Base-by-base conservation (phyloP, 2,797 vertebrate genomes). In the Myoxocephalus aenaeus region DNA sequence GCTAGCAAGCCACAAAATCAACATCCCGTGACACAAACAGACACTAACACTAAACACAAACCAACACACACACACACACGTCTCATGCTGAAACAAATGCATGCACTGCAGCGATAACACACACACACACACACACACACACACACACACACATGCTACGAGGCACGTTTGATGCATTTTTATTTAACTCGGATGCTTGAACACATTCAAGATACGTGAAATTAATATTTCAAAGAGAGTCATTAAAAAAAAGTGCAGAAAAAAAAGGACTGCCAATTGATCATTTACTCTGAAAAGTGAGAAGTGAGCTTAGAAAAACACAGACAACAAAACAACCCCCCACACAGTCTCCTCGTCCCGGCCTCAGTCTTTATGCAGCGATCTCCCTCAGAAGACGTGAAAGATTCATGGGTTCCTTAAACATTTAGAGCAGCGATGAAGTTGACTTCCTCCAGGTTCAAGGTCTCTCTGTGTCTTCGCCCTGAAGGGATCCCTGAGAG, bases 11-110 rank as follows among this genome's bases (percentile, higher is more conserved):
- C 25, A 34, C 20, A 48, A 3, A 85, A 83, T 79, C 29, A 73
- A 62, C 64, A 42, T 86, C 69, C 74, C 5, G 27, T 57, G 70
- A 81, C 71, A 58, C 38, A 44, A 51, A 77, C 63, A 73, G 40
- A 70, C 27, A 66, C 20, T 1, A 29, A 65, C 40, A 34, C 18
- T 3, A 15, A 71, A 64, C 59, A 27, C 32, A 59, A n/a, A 48
- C 65, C 7, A 36, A 38, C 70, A 81, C 17, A 48, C 42, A 18
- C 44, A 34, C n/a, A 25, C 36, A 17, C 38, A 8, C n/a, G n/a
- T n/a, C n/a, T n/a, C n/a, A n/a, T n/a, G n/a, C n/a, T n/a, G n/a
- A n/a, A n/a, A n/a, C n/a, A n/a, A n/a, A n/a, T n/a, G n/a, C n/a
- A n/a, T n/a, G n/a, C n/a, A n/a, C n/a, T n/a, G n/a, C n/a, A n/a